Conservation (phyloP, 2,113 vertebrate species). For the Arenaria interpres region DNA sequence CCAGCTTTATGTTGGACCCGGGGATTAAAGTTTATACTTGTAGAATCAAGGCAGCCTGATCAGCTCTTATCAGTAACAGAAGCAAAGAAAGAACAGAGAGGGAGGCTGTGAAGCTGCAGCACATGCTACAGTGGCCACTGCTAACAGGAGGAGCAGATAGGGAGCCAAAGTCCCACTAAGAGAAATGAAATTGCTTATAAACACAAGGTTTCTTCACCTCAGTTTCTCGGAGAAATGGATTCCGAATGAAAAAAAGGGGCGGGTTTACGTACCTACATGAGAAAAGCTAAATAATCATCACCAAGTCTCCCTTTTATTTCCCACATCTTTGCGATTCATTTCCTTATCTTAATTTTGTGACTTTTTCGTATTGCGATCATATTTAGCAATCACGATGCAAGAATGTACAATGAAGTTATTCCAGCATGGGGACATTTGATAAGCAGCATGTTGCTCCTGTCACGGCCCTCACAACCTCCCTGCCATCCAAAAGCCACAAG, state of each 20-base stretch:
- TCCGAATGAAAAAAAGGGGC: background rate
- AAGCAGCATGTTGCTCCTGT: background rate
- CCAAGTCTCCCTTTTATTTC: background rate
- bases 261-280: background rate
- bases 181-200: background rate
- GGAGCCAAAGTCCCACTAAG: background rate
- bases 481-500: background rate
- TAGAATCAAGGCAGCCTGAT: background rate
- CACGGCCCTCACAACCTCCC: background rate
- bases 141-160: background rate
- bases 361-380: background rate
- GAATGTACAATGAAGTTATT: background rate
- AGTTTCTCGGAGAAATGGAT: background rate
- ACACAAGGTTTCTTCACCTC: background rate
- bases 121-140: background rate
- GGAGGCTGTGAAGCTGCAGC: background rate
- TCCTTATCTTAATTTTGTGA: background rate
- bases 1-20: background rate
- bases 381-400: background rate
- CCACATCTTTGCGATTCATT: background rate
- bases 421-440: background rate
- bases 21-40: background rate
- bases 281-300: background rate
- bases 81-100: background rate
- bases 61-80: background rate